Conservation (phyloP, 2,113 vertebrate genomes). For the Heteronetta atricapilla region DNA sequence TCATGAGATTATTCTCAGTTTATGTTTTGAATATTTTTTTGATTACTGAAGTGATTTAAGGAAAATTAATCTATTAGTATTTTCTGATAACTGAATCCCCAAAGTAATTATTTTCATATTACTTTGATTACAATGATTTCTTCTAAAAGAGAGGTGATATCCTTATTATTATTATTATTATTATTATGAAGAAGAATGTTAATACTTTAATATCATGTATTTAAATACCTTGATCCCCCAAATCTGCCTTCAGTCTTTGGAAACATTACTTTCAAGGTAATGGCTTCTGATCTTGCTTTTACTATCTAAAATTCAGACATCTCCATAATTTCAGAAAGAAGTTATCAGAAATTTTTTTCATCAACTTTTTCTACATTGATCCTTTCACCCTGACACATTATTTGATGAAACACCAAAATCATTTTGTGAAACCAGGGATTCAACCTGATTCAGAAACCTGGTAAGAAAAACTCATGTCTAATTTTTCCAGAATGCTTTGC, state of each 20-base stretch:
- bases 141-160: neutral
- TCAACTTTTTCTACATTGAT: neutral
- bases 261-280: neutral
- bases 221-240: neutral
- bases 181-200: neutral
- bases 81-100: neutral
- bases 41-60: neutral
- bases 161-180: too few relatives aligned
- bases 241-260: neutral
- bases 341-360: neutral
- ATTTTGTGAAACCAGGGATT: neutral
- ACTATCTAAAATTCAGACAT: neutral
- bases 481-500: neutral
- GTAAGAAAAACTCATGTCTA: neutral
- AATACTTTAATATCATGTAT: neutral
- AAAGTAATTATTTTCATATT: neutral
- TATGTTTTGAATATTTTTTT: neutral
- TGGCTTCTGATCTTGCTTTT: neutral
- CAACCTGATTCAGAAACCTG: neutral
- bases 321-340: neutral
- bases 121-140: neutral
- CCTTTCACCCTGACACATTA: fast-evolving
- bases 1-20: neutral
- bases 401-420: neutral
- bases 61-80: neutral